Conservation (phyloP, 2,113 vertebrate genomes). For the Tragelaphus strepsiceros region DNA sequence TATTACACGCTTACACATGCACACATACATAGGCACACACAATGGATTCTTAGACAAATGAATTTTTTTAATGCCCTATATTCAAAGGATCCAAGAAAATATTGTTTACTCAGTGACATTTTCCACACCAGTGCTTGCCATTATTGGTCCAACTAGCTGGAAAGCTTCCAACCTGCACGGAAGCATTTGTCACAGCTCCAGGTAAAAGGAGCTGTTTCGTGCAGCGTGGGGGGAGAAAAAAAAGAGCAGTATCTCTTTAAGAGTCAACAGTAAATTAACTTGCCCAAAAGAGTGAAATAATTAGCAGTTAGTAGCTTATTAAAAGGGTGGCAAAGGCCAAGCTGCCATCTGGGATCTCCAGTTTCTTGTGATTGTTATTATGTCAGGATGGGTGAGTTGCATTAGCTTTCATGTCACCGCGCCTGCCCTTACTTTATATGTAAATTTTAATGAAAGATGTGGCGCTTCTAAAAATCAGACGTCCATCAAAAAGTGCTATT, state of each 20-base stretch:
- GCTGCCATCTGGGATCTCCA: conserved; percentile 88
- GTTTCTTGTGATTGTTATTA: conserved; percentile 85
- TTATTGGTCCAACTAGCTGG: conserved; percentile 54
- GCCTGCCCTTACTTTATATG: conserved; percentile 81
- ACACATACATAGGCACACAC: not conserved
- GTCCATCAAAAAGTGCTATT: conserved; percentile 79
- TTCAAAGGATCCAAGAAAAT: not conserved
- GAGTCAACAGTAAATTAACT: conserved; percentile 89
- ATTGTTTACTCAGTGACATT: conserved; percentile 57
- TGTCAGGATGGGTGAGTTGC: conserved; percentile 81
- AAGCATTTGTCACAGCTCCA: conserved; percentile 53
- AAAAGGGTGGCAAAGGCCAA: conserved; percentile 89
- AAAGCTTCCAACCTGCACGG: conserved; percentile 60
- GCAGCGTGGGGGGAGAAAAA: conserved; percentile 34
- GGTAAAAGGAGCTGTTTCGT: conserved; percentile 62
- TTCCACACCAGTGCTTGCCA: conserved; percentile 48
- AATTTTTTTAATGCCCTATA: conserved; percentile 6
- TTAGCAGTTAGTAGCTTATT: conserved; percentile 90
- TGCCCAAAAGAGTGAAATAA: conserved; percentile 87
- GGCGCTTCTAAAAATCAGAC: conserved; percentile 81
- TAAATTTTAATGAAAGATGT: conserved; percentile 84
- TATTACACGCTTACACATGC: not conserved
- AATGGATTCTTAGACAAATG: not conserved
- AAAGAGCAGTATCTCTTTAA: conserved; percentile 83
- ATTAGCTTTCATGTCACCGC: conserved; percentile 84